phyloP scores from a whole-genome alignment of 2,797 vertebrate genomes.

The Phylloscopus collybita region DNA sequence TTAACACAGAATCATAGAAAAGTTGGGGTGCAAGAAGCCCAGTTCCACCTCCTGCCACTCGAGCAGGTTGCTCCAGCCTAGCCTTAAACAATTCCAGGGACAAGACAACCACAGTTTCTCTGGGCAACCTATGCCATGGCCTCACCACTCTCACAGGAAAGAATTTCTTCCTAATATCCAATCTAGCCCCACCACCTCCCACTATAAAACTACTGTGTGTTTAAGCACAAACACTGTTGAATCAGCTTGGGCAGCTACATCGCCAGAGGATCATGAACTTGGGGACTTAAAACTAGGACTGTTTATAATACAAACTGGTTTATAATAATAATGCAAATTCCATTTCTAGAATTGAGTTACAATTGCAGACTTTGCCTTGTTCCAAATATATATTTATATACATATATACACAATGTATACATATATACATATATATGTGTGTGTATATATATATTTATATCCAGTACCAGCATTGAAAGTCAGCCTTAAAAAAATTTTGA shows the following conservation, averaged over 20 bases:
- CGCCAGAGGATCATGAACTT: rapidly evolving
- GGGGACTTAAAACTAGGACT: not conserved
- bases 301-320: not conserved
- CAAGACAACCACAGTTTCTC: not conserved
- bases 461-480: not conserved
- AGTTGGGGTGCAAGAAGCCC: not conserved
- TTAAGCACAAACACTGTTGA: not conserved
- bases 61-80: not conserved
- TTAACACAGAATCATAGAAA: not conserved
- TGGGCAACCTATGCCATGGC: not conserved
- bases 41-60: not conserved
- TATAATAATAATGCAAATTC: not conserved
- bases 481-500: not conserved
- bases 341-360: not conserved
- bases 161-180: not conserved
- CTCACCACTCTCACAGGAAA: not conserved
- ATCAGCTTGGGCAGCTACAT: not conserved
- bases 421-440: too few species aligned
- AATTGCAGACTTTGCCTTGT: not conserved
- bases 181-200: not conserved
- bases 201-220: not conserved
- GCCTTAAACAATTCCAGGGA: not conserved
- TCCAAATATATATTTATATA: not conserved
- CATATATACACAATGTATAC: too few species aligned
- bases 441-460: not conserved